phyloP scores from a whole-genome alignment of 1,140 invertebrate genomes.

The Zaprionus inermis region DNA sequence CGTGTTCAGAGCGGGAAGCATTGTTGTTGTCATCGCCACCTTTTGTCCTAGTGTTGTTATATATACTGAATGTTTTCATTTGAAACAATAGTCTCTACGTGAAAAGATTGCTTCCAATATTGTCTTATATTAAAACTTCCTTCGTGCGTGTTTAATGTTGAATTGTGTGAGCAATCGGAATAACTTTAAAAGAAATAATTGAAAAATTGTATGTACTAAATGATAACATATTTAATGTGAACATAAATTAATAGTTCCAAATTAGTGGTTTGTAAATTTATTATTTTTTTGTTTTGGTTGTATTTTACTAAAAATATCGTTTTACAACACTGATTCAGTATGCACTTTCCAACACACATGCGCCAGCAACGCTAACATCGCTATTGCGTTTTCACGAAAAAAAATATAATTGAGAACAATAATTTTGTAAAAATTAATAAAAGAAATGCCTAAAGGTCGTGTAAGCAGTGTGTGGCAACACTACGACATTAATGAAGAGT shows the following conservation, averaged over 20 bases:
- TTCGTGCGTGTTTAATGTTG: not conserved
- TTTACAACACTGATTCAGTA: conserved; percentile 35
- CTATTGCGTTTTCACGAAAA: conserved; percentile 49
- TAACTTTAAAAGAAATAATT: not conserved
- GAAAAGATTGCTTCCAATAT: not conserved
- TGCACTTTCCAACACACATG: conserved; percentile 53
- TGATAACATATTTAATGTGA: not conserved
- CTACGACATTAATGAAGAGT: conserved; percentile 73
- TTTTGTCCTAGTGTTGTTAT: conserved; percentile 48
- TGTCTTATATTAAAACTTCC: not conserved
- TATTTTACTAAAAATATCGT: conserved; percentile 9
- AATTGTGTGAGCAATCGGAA: not conserved
- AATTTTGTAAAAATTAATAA: conserved; percentile 23
- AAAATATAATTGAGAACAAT: conserved; percentile 46
- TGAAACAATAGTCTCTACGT: not conserved
- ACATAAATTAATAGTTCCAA: not conserved
- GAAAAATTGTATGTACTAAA: not conserved
- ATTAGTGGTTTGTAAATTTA: conserved; percentile 6
- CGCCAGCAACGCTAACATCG: conserved; percentile 66
- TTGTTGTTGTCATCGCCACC: conserved; percentile 50
- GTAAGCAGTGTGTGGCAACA: conserved; percentile 73
- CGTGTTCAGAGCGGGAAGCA: conserved; percentile 51
- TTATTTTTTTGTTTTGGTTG: conserved; percentile 23
- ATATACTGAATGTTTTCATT: conserved; percentile 21
- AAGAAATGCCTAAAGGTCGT: conserved; percentile 68